Evolutionary conservation across 2,113 vertebrate genomes (phyloP).

Genomic region (Argyrosomus japonicus): DNA sequence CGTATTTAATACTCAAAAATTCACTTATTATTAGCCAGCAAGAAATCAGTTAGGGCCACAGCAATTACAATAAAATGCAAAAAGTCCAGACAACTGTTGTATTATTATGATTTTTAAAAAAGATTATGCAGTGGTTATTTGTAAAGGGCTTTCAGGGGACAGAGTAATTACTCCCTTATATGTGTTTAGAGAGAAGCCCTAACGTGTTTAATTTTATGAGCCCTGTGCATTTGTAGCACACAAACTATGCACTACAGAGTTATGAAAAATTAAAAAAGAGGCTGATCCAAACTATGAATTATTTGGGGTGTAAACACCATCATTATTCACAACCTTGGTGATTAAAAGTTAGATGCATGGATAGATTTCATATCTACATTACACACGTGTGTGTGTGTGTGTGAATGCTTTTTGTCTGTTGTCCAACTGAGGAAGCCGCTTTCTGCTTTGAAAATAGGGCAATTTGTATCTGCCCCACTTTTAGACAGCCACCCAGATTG

Average conservation of each 20-base stretch:
- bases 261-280: neutral
- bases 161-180: neutral
- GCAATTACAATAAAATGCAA: constrained; percentile 26
- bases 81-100: neutral
- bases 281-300: constrained; percentile 13
- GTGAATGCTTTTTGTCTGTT: constrained; percentile 28
- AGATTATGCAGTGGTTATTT: constrained; percentile 10
- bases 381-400: neutral
- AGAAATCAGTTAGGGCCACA: constrained; percentile 1
- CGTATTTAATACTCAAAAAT: constrained; percentile 36
- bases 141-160: neutral
- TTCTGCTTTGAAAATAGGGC: constrained; percentile 50
- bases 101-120: constrained; percentile 15
- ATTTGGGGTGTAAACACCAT: constrained; percentile 24
- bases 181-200: neutral
- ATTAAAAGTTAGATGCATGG: constrained; percentile 1
- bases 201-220: constrained; percentile 26
- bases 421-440: constrained; percentile 36
- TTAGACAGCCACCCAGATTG: constrained; percentile 60
- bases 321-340: neutral
- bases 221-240: neutral
- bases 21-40: constrained; percentile 12
- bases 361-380: neutral
- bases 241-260: constrained; percentile 4
- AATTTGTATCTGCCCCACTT: constrained; percentile 69